These are phyloP conservation scores for Hystrix cristata DNA, from an alignment of 2,113 vertebrate genomes.

Conservation along the genomic window DNA sequence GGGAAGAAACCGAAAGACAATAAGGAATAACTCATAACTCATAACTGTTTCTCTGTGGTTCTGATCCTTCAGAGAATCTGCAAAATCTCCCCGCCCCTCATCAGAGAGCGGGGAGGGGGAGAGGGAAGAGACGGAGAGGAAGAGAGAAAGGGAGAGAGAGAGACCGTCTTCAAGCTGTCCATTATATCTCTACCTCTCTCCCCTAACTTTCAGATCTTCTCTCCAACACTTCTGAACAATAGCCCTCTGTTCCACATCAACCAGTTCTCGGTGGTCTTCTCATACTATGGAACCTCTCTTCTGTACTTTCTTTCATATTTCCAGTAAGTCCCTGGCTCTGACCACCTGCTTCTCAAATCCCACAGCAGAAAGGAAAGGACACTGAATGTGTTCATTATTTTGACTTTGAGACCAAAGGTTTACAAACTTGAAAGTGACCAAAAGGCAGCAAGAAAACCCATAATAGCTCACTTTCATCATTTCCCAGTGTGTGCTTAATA, in stretches of 20 bases:
- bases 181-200: not conserved
- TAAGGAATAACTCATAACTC: not conserved
- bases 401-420: conserved; percentile 49
- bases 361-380: not conserved
- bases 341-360: not conserved
- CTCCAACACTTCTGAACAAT: not conserved
- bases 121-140: not conserved
- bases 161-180: not conserved
- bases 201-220: not conserved
- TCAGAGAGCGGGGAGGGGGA: too few species aligned
- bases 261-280: not conserved
- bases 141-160: not conserved
- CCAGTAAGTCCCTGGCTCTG: not conserved
- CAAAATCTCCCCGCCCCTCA: not conserved
- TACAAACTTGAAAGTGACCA: not conserved
- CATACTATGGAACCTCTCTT: not conserved
- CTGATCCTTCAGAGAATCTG: not conserved
- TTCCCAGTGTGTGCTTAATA: not conserved
- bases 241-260: not conserved
- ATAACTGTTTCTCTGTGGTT: not conserved
- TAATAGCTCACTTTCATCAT: not conserved
- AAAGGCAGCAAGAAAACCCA: not conserved
- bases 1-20: not conserved
- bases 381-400: not conserved
- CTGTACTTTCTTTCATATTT: not conserved